phyloP scores from a whole-genome alignment of 2,113 vertebrate genomes.

The Mohoua ochrocephala region DNA sequence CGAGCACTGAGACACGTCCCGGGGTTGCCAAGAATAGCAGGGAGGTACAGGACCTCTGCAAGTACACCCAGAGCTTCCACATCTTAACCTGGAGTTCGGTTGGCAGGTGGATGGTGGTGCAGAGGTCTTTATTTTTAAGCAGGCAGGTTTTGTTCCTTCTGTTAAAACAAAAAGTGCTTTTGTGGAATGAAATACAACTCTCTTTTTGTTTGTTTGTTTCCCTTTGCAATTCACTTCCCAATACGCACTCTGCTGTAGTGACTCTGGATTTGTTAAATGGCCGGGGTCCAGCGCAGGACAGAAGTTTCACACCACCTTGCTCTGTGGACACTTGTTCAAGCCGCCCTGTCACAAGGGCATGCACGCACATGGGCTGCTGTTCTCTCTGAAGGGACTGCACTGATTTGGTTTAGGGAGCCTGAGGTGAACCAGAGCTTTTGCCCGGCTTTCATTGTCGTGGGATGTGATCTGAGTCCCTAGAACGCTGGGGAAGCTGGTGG shows the following conservation, averaged over 20 bases:
- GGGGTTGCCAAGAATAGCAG: background rate
- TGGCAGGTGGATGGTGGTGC: background rate
- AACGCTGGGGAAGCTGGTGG: background rate
- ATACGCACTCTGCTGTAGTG: background rate
- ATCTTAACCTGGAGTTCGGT: background rate
- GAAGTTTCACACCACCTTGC: background rate
- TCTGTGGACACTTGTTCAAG: background rate
- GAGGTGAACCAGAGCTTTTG: background rate
- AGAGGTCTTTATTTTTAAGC: background rate
- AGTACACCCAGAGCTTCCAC: background rate
- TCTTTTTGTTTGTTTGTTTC: background rate
- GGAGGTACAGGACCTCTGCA: background rate
- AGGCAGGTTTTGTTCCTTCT: background rate
- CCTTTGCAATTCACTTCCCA: background rate
- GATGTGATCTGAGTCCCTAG: background rate
- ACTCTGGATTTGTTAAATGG: background rate
- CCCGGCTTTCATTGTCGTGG: background rate
- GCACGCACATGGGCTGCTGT: background rate
- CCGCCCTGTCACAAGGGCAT: background rate
- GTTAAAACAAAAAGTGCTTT: background rate
- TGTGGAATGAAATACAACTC: background rate
- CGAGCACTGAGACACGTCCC: background rate
- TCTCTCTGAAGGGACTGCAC: background rate
- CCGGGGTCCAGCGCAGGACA: background rate
- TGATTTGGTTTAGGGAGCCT: background rate